phyloP scores from a whole-genome alignment of 2,888 invertebrate genomes.

The Druceiella hillmani region DNA sequence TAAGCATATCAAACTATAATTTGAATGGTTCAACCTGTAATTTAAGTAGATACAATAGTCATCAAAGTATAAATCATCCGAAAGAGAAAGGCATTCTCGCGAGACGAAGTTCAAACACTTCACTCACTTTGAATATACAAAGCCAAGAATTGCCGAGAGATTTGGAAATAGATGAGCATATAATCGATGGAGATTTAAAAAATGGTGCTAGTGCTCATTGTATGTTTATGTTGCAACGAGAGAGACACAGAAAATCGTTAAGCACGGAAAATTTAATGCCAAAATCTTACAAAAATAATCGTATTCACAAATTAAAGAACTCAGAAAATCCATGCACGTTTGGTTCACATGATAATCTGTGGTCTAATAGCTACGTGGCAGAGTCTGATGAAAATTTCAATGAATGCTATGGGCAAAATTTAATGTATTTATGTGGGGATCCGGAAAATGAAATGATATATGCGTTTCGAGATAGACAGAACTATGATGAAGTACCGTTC shows the following conservation, averaged over 20 bases:
- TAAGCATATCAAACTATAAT: slow-evolving; percentile 50
- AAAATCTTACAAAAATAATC: slow-evolving; percentile 44
- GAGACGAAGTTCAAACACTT: slow-evolving; percentile 77
- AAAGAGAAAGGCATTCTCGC: slow-evolving; percentile 62
- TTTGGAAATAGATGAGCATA: slow-evolving; percentile 41
- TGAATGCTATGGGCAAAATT: slow-evolving; percentile 13
- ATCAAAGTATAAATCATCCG: slow-evolving; percentile 42
- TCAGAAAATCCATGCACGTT: slow-evolving; percentile 35
- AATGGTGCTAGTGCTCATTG: no score
- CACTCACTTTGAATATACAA: slow-evolving; percentile 61
- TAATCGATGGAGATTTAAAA: slow-evolving; percentile 36
- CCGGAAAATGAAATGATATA: slow-evolving; percentile 49
- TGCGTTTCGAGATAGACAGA: slow-evolving; percentile 36
- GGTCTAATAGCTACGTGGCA: slow-evolving; percentile 41
- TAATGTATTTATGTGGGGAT: slow-evolving; percentile 45
- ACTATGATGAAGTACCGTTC: no score
- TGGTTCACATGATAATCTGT: slow-evolving; percentile 49
- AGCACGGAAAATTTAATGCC: slow-evolving; percentile 57
- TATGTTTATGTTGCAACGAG: slow-evolving; percentile 3
- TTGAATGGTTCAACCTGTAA: slow-evolving; percentile 48
- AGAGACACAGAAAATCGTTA: slow-evolving; percentile 50
- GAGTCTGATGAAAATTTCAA: slow-evolving; percentile 37
- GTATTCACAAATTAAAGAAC: slow-evolving; percentile 34
- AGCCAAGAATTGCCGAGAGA: slow-evolving; percentile 41
- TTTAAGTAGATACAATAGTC: slow-evolving; percentile 45